Evolutionary conservation across 2,113 vertebrate species (phyloP), one percentile per base, ranked within the genome.

Genomic region (Rallus limicola): DNA sequence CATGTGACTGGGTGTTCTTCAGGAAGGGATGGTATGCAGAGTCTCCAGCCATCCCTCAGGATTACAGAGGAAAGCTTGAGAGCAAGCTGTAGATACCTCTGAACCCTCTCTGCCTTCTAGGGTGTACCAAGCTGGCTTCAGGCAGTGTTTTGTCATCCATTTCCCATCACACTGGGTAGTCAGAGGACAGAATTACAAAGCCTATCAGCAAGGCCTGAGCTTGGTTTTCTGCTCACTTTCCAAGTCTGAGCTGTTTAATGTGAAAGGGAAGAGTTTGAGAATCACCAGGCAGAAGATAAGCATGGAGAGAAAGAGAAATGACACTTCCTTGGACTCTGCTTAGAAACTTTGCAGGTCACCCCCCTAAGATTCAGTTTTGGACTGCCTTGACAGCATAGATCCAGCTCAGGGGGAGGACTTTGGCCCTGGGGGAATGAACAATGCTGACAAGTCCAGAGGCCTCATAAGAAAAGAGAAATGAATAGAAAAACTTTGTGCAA

Each of bases 401-500:
- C 31, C 6, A 34, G 52, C 53, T 15, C 0, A 46, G 4, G 5
- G 17, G 56, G 48, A 17, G 31, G 33, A 10, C 16, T 77, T 33
- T 18, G 15, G 29, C 63, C 70, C 33, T 5, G 18, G 34, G n/a
- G 60, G 87, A 29, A 16, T 71, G 50, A 65, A 42, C 21, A 40
- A 19, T 3, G 81, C 11, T 65, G 80, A 52, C 38, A 65, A 33
- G 13, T n/a, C 33, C 67, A 69, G 83, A 36, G 76, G 67, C 63
- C 4, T 82, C 82, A 56, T 24, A 62, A 44, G 60, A 75, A 88
- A 63, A 83, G 64, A 65, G 58, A 92, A 96, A 96, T 42, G 77
- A 82, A 93, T 93, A 92, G 92, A 80, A 80, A 93, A 88, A 78
- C 65, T 90, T 97, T 86, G 83, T 96, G 90, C 96, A 88, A 96